Evolutionary conservation across 2,888 invertebrate genomes (phyloP), one percentile per base, ranked within the genome.

Genomic region (Anarsia innoxiella): DNA sequence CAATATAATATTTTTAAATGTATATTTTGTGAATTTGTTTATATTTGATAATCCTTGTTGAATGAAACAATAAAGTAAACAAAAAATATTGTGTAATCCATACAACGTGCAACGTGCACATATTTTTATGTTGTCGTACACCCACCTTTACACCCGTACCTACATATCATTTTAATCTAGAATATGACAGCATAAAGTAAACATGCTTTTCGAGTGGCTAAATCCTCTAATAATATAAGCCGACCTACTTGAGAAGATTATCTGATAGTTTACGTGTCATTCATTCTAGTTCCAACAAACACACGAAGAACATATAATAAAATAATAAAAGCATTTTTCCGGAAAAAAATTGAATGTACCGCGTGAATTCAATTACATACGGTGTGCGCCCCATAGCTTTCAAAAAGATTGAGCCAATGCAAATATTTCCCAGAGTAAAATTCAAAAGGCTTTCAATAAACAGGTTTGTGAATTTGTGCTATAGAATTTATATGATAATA

Each of bases 401-500:
- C 53, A 50, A 54, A 48, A 54, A 61, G 61, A 63, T 68, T 65
- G 68, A 52, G 66, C 71, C 67, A 60, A 79, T 78, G 76, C 73
- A 64, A 74, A 75, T 66, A 65, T 63, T 55, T 61, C 66, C 49
- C 44, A 68, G 61, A 51, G 69, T 65, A 59, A 76, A 66, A 58
- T 43, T 56, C 44, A 60, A 48, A 44, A 58, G 56, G 45, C 59
- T 49, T 56, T 62, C 61, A 42, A 69, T 65, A 61, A 53, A 66
- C 55, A 74, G 73, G 76, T 75, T 44, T 32, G 67, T 61, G n/a
- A 19, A 27, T 2, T 27, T 27, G 27, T 11, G 11, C 19, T 11
- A 10, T 11, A 2, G 5, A 27, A 27, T 27, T 3, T 9, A 27
- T n/a, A n/a, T n/a, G n/a, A n/a, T n/a, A n/a, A n/a, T n/a, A n/a